phyloP scores from a whole-genome alignment of 2,113 vertebrate species.

The Alexandromys fortis region DNA sequence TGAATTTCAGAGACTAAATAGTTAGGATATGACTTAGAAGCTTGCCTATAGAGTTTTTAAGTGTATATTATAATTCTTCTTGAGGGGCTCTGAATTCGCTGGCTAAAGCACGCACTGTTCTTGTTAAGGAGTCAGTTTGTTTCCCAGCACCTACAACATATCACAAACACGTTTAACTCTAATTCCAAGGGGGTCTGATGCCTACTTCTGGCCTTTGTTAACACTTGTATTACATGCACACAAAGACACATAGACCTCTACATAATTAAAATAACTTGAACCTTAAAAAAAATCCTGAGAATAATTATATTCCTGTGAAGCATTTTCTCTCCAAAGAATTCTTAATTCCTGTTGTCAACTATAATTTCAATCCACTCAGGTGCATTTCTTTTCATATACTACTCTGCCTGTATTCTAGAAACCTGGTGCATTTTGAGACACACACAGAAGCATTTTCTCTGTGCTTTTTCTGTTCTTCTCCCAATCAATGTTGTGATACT shows the following conservation, averaged over 20 bases:
- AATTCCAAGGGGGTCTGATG: background rate
- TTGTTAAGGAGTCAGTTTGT: too few species aligned
- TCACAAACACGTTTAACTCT: background rate
- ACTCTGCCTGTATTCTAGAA: background rate
- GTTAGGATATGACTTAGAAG: background rate
- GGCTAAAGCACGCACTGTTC: background rate
- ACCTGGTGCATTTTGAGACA: fast-evolving
- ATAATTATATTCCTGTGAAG: background rate
- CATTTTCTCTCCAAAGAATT: background rate
- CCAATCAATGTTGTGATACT: background rate
- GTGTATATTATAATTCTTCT: background rate
- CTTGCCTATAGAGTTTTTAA: background rate
- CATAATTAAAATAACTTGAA: background rate
- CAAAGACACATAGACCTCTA: background rate
- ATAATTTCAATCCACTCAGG: background rate
- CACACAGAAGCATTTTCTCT: background rate
- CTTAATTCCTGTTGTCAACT: background rate
- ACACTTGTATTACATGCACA: too few species aligned
- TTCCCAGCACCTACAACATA: background rate
- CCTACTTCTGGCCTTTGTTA: too few species aligned
- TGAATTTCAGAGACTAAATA: background rate
- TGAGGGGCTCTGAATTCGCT: background rate
- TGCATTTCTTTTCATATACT: background rate
- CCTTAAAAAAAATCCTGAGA: background rate
- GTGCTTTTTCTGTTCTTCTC: background rate